These are phyloP conservation scores for Temnothorax nylanderi DNA, from an alignment of 1,140 invertebrate genomes.

Conservation along the genomic window DNA sequence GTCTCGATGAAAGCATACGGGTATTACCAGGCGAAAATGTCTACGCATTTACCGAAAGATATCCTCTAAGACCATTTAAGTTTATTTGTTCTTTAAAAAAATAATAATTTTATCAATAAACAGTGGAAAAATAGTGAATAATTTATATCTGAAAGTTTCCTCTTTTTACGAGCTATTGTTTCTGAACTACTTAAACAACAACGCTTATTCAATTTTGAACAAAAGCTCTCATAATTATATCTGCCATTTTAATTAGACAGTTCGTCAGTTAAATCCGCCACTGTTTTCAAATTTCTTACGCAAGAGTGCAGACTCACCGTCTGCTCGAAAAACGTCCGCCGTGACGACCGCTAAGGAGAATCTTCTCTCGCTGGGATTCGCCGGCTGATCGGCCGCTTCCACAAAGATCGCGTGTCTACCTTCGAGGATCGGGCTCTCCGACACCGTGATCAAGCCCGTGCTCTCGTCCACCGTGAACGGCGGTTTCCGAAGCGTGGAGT, in stretches of 20 bases:
- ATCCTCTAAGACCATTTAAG: not conserved
- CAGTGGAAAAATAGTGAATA: not conserved
- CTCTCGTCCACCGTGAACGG: constrained; percentile 91
- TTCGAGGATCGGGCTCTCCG: constrained; percentile 88
- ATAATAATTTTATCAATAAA: not conserved
- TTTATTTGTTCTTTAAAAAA: not conserved
- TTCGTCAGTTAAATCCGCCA: not conserved
- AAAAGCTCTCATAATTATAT: not conserved
- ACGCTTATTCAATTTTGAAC: not conserved
- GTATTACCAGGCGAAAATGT: not conserved
- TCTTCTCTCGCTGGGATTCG: constrained; percentile 92
- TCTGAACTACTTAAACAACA: not conserved
- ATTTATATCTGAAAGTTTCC: not conserved
- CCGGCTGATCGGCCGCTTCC: constrained; percentile 92
- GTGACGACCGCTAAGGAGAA: constrained; percentile 94
- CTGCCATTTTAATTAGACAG: not conserved
- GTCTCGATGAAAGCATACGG: not conserved
- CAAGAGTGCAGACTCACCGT: constrained; percentile 76
- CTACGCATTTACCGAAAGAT: not conserved
- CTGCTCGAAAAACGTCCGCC: constrained; percentile 88
- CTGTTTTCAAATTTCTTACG: not conserved
- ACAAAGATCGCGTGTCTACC: constrained; percentile 92
- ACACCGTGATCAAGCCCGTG: constrained; percentile 90
- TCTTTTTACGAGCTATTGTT: not conserved
- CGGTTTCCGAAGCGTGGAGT: constrained; percentile 88